These are phyloP conservation scores for Semotilus atromaculatus DNA, from an alignment of 2,797 vertebrate genomes.

Conservation along the genomic window DNA sequence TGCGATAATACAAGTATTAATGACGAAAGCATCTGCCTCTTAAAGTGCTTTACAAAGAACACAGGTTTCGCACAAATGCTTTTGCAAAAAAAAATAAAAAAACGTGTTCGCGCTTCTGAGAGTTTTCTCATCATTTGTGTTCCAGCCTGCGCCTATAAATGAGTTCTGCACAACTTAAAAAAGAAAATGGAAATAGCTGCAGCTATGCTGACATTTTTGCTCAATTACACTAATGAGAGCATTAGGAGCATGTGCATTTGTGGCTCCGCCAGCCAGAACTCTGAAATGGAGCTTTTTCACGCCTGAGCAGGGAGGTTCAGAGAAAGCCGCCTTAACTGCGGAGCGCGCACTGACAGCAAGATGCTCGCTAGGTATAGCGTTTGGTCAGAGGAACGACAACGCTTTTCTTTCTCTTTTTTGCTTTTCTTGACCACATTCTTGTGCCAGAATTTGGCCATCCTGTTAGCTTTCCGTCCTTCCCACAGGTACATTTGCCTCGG, in stretches of 20 bases:
- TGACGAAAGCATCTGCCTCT: constrained; percentile 26
- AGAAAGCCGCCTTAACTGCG: constrained; percentile 35
- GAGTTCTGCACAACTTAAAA: constrained; percentile 38
- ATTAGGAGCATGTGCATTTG: constrained; percentile 46
- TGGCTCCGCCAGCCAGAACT: constrained; percentile 44
- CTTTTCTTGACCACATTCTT: background rate
- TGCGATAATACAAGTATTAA: constrained; percentile 39
- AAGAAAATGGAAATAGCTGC: constrained; percentile 41
- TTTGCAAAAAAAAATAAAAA: constrained; percentile 5
- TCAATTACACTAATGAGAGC: constrained; percentile 57
- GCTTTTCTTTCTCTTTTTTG: background rate
- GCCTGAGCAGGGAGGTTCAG: constrained; percentile 32
- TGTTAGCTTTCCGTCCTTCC: background rate
- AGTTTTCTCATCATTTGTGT: constrained; percentile 47
- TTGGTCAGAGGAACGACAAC: background rate
- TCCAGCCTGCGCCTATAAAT: constrained; percentile 26
- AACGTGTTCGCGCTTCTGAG: background rate
- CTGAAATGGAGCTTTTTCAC: constrained; percentile 54
- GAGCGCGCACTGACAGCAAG: constrained; percentile 18
- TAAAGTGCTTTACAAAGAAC: constrained; percentile 33
- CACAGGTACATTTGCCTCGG: constrained; percentile 18
- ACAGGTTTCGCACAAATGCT: constrained; percentile 24
- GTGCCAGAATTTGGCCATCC: background rate
- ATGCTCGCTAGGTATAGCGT: background rate
- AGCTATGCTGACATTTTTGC: constrained; percentile 53